Base-by-base conservation (phyloP, 2,113 vertebrate genomes). In the Cathartes aura region DNA sequence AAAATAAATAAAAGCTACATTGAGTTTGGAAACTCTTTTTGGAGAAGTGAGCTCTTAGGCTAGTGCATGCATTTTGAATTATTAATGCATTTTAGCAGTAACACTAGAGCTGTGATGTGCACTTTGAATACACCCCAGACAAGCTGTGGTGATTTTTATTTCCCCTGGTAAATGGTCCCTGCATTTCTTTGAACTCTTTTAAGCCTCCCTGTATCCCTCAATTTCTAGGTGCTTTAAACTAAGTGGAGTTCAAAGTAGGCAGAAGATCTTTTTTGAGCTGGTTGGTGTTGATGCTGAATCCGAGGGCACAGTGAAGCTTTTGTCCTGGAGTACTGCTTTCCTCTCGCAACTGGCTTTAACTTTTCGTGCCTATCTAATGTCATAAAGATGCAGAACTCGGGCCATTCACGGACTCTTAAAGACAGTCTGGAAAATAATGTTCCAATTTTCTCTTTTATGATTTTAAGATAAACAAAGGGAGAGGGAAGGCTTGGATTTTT, bases 321-420 rank as follows among this genome's bases (percentile, higher is more conserved):
- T 40, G 30, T 53, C 32, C 56, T 59, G 60, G 38, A 52, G 53
- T 12, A 1, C 36, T 60, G 50, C 70, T 84, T 36, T 47, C 27
- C 38, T 30, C 52, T 68, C 11, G 1, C 52, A 43, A 8, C 71
- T 34, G 90, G 6, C 50, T 52, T 40, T 12, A 11, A 24, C 42
- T 59, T 32, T 10, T n/a, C 4, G 0, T 66, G 27, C 32, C 22
- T 42, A 0, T 45, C 58, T 36, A 1, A 0, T 15, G 47, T 5
- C 34, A 22, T 36, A 21, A 9, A 38, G 42, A 15, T 55, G 42
- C 72, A 55, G 29, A 71, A n/a, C 16, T n/a, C 7, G 19, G 62
- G 42, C 13, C 24, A 2, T 75, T 48, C 17, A 12, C 59, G 7
- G 2, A 0, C 60, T 76, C 19, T 30, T 23, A 11, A 52, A 36